These are phyloP conservation scores for Acleris cristana DNA, from an alignment of 2,888 invertebrate genomes.

Conservation along the genomic window DNA sequence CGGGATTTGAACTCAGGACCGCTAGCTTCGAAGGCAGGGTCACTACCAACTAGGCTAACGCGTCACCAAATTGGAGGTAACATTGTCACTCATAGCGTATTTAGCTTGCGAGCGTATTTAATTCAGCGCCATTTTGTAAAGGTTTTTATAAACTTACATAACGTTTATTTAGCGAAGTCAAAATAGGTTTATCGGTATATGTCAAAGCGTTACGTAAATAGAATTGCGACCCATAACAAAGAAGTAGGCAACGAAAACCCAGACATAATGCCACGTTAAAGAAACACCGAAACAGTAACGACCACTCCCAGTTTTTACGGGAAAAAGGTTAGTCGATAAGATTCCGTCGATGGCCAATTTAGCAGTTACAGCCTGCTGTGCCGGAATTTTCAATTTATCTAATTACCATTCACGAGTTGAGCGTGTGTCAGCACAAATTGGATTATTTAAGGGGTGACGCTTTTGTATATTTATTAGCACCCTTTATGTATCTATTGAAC, in stretches of 20 bases:
- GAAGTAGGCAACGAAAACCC: slow-evolving; percentile 47
- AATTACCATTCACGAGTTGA: slow-evolving; percentile 6
- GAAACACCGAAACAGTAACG: slow-evolving; percentile 49
- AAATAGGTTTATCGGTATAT: too few species aligned
- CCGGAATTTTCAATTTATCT: slow-evolving; percentile 53
- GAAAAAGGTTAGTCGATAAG: slow-evolving; percentile 62
- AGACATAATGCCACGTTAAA: slow-evolving; percentile 45
- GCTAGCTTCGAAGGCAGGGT: too few species aligned
- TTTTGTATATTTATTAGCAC: background rate
- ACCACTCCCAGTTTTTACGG: slow-evolving; percentile 44
- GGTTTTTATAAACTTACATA: too few species aligned
- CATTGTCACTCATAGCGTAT: too few species aligned
- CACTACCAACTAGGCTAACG: too few species aligned
- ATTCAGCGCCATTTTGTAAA: too few species aligned
- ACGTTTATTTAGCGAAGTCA: too few species aligned
- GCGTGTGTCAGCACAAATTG: background rate
- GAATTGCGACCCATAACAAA: slow-evolving; percentile 34
- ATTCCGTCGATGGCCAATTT: slow-evolving; percentile 58
- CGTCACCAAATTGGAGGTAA: too few species aligned
- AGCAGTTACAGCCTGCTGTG: slow-evolving; percentile 49
- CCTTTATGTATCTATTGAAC: too few species aligned
- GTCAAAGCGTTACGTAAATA: too few species aligned
- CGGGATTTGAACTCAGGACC: too few species aligned
- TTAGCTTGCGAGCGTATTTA: too few species aligned
- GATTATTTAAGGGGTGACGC: background rate